A percentile compares a stretch with the other conserved stretches of the same genome.
These are phyloP conservation scores for Gambusia yucatana DNA, from an alignment of 2,797 vertebrate genomes.

Conservation along the genomic window DNA sequence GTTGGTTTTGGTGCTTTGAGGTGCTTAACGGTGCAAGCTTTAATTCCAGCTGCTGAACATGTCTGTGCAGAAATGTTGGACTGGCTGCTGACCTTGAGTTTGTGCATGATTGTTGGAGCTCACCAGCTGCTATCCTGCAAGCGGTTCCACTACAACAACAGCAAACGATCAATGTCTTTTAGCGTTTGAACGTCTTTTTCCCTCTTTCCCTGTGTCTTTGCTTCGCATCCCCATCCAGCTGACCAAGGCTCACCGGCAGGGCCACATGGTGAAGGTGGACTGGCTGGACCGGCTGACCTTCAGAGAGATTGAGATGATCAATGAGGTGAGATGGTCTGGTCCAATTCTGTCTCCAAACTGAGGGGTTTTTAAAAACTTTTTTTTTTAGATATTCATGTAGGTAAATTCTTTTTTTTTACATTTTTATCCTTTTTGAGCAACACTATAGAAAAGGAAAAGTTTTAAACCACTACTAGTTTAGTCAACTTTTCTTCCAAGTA, in stretches of 20 bases:
- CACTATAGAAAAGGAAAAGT: not conserved
- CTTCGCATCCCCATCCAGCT: conserved; percentile 80
- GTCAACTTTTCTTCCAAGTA: not conserved
- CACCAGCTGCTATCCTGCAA: conserved; percentile 41
- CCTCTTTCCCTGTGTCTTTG: not conserved
- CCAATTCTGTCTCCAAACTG: not conserved
- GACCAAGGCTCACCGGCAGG: conserved; percentile 97
- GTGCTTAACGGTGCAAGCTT: conserved; percentile 3
- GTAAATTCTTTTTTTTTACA: not conserved
- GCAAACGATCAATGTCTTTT: not conserved
- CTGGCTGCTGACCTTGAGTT: conserved; percentile 55
- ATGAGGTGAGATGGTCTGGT: conserved; percentile 85
- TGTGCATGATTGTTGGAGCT: conserved; percentile 65
- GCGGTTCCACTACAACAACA: conserved; percentile 24
- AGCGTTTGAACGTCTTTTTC: conserved; percentile 7
- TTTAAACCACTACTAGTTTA: not conserved
- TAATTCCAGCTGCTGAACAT: conserved; percentile 57
- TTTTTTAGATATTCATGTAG: not conserved
- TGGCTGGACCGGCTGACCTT: conserved; percentile 98
- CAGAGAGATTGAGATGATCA: conserved; percentile 99
- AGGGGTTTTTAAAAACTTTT: no score
- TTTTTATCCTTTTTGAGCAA: not conserved
- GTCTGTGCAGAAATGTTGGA: conserved; percentile 39
- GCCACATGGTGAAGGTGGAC: conserved; percentile 99
- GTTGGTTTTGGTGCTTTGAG: conserved; percentile 14